These are phyloP conservation scores for Lochmaea crataegi DNA, from an alignment of 2,888 invertebrate species.

Conservation along the genomic window DNA sequence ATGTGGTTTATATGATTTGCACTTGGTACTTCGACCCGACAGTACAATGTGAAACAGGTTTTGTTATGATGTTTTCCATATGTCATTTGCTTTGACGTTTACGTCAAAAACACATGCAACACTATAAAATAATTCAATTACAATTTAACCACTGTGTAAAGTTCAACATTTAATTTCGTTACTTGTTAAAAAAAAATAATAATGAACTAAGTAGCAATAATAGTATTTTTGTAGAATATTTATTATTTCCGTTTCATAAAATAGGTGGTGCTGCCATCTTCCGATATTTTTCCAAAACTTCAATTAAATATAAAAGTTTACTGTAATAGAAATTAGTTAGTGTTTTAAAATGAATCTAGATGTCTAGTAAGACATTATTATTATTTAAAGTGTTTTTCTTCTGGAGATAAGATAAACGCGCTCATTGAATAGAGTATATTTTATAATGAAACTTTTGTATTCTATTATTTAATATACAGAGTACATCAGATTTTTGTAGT, in stretches of 20 bases:
- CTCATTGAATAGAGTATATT: neutral
- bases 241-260: neutral
- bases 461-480: neutral
- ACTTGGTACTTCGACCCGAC: slow-evolving; percentile 31
- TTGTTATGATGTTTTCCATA: slow-evolving; percentile 27
- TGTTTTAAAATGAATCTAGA: neutral
- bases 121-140: neutral
- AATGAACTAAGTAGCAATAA: neutral
- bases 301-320: neutral
- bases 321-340: neutral
- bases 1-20: slow-evolving; percentile 18
- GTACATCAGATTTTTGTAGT: no score
- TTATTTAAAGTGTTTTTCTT: no score
- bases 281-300: neutral
- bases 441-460: neutral
- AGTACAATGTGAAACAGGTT: slow-evolving; percentile 10
- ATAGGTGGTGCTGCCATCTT: neutral
- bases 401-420: no score
- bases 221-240: no score
- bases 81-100: slow-evolving; percentile 7
- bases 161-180: neutral
- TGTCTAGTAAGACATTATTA: neutral
- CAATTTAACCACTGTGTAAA: neutral
- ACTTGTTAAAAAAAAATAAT: neutral
- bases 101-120: slow-evolving; percentile 23